Percentiles rank a stretch among this genome's conserved stretches.
phyloP scores from a whole-genome alignment of 2,113 vertebrate species.

The Malurus elegans region DNA sequence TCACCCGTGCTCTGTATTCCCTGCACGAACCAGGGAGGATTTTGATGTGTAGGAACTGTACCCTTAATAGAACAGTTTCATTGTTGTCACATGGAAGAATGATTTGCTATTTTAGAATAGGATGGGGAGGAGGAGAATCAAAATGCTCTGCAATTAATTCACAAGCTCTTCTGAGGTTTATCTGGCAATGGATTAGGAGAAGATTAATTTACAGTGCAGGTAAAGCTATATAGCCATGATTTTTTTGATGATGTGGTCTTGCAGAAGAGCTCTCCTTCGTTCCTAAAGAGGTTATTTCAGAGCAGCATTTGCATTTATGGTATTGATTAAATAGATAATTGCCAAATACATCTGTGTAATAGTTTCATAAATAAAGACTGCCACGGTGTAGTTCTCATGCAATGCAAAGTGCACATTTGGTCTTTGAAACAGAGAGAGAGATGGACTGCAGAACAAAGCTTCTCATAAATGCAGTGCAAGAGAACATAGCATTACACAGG shows the following conservation, averaged over 20 bases:
- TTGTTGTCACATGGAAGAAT: neutral
- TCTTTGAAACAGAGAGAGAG: neutral
- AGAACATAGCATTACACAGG: neutral
- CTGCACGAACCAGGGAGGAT: neutral
- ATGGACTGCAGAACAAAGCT: neutral
- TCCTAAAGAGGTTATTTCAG: constrained; percentile 1
- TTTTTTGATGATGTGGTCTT: neutral
- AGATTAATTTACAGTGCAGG: neutral
- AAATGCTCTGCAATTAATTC: constrained; percentile 9
- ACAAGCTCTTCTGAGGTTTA: neutral
- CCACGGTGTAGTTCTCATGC: neutral
- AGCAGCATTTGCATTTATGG: neutral
- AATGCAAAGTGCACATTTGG: neutral
- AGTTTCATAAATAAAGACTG: neutral
- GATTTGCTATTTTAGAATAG: neutral
- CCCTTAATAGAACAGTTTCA: neutral
- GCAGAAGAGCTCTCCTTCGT: neutral
- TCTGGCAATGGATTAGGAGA: neutral
- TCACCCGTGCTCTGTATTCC: neutral
- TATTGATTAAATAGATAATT: constrained; percentile 37
- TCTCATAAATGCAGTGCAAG: neutral
- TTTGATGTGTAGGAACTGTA: neutral
- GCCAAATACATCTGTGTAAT: neutral
- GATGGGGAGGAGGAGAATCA: neutral
- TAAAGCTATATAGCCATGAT: neutral